A percentile compares a stretch with the other conserved stretches of the same genome.
Conservation (phyloP, 2,888 invertebrate genomes). For the Strigamia maritima region DNA sequence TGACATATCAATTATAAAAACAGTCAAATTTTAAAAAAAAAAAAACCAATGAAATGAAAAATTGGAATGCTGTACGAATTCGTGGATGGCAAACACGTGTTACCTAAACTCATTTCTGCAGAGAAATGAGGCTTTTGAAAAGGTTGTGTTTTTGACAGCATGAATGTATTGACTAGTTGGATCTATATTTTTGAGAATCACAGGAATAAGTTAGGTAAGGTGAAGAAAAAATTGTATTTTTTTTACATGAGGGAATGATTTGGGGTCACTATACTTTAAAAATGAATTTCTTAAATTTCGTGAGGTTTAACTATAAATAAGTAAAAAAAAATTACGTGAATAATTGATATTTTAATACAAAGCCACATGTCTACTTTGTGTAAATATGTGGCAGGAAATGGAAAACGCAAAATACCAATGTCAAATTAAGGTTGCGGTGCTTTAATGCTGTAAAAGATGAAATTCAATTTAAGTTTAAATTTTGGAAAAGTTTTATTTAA, state of each 20-base stretch:
- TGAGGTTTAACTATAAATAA: slow-evolving; percentile 18
- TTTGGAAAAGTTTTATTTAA: neutral
- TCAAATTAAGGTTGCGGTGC: slow-evolving; percentile 26
- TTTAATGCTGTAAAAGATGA: neutral
- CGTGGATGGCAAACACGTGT: neutral
- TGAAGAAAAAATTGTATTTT: neutral
- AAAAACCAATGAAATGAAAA: neutral
- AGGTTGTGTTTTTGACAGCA: slow-evolving; percentile 17
- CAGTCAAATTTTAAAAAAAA: neutral
- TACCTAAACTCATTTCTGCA: slow-evolving; percentile 28
- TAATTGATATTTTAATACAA: slow-evolving; percentile 34
- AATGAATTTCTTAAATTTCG: neutral
- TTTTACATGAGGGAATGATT: neutral
- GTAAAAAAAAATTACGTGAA: neutral
- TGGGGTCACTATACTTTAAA: neutral
- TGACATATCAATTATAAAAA: slow-evolving; percentile 5
- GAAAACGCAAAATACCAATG: slow-evolving; percentile 5
- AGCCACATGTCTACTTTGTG: slow-evolving; percentile 7
- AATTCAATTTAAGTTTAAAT: neutral
- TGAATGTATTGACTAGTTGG: slow-evolving; percentile 22
- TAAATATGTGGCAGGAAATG: slow-evolving; percentile 1
- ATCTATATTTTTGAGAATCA: slow-evolving; percentile 4
- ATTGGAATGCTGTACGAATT: slow-evolving; percentile 10
- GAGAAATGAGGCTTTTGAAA: slow-evolving; percentile 20
- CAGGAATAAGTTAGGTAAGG: neutral